Conservation (phyloP, 1,140 invertebrate genomes). For the Cephus cinctus region DNA sequence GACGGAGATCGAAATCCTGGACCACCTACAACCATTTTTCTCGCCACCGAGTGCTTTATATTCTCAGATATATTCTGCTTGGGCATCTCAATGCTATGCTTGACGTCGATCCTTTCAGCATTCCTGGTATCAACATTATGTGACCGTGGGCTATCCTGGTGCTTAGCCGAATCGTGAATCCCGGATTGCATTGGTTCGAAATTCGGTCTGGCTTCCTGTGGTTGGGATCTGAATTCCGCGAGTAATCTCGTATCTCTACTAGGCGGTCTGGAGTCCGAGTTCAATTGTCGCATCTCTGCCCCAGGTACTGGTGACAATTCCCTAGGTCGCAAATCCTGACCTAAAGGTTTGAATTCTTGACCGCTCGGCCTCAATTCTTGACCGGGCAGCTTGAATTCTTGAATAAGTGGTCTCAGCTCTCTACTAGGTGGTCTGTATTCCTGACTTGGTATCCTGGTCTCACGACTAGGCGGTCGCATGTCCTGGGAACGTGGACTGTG, state of each 20-base stretch:
- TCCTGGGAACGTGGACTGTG: conserved; percentile 24
- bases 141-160: conserved; percentile 18
- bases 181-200: conserved; percentile 23
- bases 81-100: conserved; percentile 18
- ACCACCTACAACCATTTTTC: conserved; percentile 50
- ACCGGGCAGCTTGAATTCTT: conserved; percentile 29
- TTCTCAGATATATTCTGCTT: conserved; percentile 30
- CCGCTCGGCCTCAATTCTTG: conserved; percentile 25
- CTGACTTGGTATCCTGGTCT: conserved; percentile 17
- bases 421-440: conserved; percentile 19
- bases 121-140: conserved; percentile 23
- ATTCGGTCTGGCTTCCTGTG: conserved; percentile 16
- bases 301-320: conserved; percentile 4
- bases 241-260: conserved; percentile 27
- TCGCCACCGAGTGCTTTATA: conserved; percentile 39
- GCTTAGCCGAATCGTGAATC: conserved; percentile 21
- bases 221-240: conserved; percentile 20
- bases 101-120: conserved; percentile 23
- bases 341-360: conserved; percentile 24
- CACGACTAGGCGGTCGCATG: conserved; percentile 20
- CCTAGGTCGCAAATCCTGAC: conserved; percentile 19
- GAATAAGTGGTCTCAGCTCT: conserved; percentile 22
- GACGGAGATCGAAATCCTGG: conserved; percentile 38
- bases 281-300: conserved; percentile 20
- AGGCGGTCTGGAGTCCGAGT: conserved; percentile 24